Conservation (phyloP, 1,140 invertebrate species). For the Apocrypta bakeri region DNA sequence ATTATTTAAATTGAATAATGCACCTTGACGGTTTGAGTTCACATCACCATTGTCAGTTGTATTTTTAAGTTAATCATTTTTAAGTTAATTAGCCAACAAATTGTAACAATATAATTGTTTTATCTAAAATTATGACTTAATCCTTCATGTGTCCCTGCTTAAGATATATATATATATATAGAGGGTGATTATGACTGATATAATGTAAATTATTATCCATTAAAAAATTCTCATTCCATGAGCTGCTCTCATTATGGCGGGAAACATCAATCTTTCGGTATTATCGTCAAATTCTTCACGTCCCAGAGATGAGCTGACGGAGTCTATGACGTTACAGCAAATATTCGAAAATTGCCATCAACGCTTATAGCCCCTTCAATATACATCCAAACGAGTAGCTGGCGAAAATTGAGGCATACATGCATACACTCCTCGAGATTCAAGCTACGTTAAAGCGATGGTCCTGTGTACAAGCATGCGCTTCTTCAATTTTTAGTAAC, state of each 20-base stretch:
- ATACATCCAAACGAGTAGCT: neutral
- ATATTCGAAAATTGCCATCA: neutral
- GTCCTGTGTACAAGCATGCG: neutral
- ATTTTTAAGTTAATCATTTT: no score
- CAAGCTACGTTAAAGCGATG: neutral
- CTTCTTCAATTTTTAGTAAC: neutral
- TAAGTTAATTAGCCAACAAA: no score
- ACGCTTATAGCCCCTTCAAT: neutral
- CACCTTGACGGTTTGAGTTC: no score
- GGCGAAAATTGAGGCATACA: neutral
- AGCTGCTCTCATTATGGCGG: neutral
- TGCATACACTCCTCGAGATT: neutral
- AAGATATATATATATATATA: no score
- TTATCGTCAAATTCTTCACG: neutral
- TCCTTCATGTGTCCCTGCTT: no score
- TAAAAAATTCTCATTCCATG: neutral
- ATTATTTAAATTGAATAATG: no score
- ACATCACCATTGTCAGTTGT: no score
- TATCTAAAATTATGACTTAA: no score
- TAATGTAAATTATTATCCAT: no score
- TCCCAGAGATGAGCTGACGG: neutral
- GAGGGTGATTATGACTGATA: no score
- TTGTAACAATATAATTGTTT: no score
- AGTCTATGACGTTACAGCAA: neutral
- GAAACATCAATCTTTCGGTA: neutral